Conservation (phyloP, 1,140 invertebrate species). For the Hyposmocoma kahamanoa region DNA sequence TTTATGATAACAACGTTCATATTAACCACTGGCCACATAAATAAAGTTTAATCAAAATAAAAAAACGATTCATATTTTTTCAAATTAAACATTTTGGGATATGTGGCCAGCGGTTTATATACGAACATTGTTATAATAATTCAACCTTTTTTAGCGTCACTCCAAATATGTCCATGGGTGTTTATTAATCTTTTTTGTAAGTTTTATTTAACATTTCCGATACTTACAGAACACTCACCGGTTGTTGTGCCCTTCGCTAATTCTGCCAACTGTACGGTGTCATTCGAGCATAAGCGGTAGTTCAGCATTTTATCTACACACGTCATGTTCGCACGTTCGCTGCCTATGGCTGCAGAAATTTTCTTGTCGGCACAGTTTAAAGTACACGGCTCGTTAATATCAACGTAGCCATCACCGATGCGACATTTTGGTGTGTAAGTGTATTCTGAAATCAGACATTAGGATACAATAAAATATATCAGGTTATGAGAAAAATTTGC, state of each 20-base stretch:
- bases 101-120: not conserved
- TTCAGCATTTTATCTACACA: constrained; percentile 10
- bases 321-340: constrained; percentile 15
- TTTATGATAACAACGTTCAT: too few relatives aligned
- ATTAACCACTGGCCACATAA: too few relatives aligned
- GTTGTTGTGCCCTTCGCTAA: constrained; percentile 9
- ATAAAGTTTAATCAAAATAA: too few relatives aligned
- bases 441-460: constrained; percentile 31
- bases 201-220: too few relatives aligned
- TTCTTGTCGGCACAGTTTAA: constrained; percentile 32
- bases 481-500: not conserved
- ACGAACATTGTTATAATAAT: too few relatives aligned
- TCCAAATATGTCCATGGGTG: too few relatives aligned
- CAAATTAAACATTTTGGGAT: not conserved
- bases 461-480: not conserved
- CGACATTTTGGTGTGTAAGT: constrained; percentile 34
- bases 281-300: constrained; percentile 10
- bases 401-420: constrained; percentile 31
- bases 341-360: constrained; percentile 18
- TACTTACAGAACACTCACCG: constrained; percentile 30
- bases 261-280: not conserved
- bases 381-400: constrained; percentile 41
- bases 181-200: too few relatives aligned
- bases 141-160: too few relatives aligned
- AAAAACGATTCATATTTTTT: too few relatives aligned